Evolutionary conservation across 1,140 invertebrate genomes (phyloP).

Genomic region (Bradynema listronoti): DNA sequence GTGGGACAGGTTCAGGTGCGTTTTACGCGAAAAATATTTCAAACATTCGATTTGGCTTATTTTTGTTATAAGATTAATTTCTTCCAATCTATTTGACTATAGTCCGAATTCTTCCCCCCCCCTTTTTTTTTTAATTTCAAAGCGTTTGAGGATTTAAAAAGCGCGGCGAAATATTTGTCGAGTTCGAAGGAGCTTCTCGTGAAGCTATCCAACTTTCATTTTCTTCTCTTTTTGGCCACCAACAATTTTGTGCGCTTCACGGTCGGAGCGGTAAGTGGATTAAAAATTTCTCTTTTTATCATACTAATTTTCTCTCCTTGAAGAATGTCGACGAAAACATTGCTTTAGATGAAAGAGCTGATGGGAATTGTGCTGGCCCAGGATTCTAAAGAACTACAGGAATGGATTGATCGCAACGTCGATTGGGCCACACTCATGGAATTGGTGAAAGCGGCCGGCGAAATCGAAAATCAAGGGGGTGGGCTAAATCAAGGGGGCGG

Average conservation of each 20-base stretch:
- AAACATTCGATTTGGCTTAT: not conserved
- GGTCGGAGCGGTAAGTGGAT: conserved; percentile 37
- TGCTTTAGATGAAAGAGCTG: conserved; percentile 31
- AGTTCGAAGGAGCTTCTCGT: conserved; percentile 52
- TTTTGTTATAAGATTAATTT: conserved; percentile 2
- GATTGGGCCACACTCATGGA: conserved; percentile 46
- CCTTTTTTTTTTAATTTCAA: too few relatives aligned
- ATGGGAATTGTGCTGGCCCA: conserved; percentile 25
- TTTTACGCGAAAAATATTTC: not conserved
- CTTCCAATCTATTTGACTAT: conserved; percentile 12
- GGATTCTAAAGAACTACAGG: conserved; percentile 32
- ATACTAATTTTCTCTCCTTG: too few relatives aligned
- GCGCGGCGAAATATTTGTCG: conserved; percentile 37
- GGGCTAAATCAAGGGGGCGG: conserved; percentile 5
- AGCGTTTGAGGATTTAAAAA: conserved; percentile 36
- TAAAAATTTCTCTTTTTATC: too few relatives aligned
- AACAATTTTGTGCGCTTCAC: conserved; percentile 47
- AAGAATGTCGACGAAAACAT: too few relatives aligned
- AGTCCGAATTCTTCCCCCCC: too few relatives aligned
- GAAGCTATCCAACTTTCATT: conserved; percentile 53
- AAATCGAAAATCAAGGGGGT: too few relatives aligned
- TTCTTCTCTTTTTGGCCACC: conserved; percentile 49
- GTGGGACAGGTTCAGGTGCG: conserved; percentile 44
- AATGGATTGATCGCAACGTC: conserved; percentile 41
- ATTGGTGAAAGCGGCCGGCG: conserved; percentile 17